Percentiles rank a stretch among this genome's conserved stretches.
Evolutionary conservation across 2,113 vertebrate species (phyloP).

Genomic region (Halichoeres trimaculatus): DNA sequence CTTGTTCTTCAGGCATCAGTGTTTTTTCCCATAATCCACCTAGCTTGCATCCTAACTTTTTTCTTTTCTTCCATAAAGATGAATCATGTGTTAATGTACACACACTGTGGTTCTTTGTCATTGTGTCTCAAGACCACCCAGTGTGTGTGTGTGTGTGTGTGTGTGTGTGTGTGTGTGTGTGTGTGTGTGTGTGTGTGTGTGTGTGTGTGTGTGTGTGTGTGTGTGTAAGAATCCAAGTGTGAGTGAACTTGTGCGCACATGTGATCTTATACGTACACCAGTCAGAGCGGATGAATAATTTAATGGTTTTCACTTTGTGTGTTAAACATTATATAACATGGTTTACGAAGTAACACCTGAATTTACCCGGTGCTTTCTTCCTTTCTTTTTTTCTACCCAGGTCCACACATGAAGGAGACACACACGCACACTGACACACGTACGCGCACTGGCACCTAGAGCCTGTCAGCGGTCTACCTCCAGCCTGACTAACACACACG

Average conservation of each 20-base stretch:
- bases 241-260: slow-evolving; percentile 37
- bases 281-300: slow-evolving; percentile 40
- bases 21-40: slow-evolving; percentile 5
- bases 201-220: slow-evolving; percentile 41
- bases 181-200: slow-evolving; percentile 46
- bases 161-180: slow-evolving; percentile 54
- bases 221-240: no score
- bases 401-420: slow-evolving; percentile 75
- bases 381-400: slow-evolving; percentile 70
- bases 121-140: slow-evolving; percentile 70
- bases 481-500: slow-evolving; percentile 39
- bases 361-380: slow-evolving; percentile 60
- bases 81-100: slow-evolving; percentile 58
- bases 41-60: not conserved
- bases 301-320: not conserved
- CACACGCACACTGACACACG: slow-evolving; percentile 39
- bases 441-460: slow-evolving; percentile 43
- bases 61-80: slow-evolving; percentile 16
- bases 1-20: slow-evolving; percentile 4
- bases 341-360: slow-evolving; percentile 68
- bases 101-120: slow-evolving; percentile 41
- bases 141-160: slow-evolving; percentile 46
- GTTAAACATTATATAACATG: slow-evolving; percentile 59
- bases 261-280: slow-evolving; percentile 22
- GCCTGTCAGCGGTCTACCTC: slow-evolving; percentile 72